phyloP scores from a whole-genome alignment of 2,797 vertebrate species.

The Enteromius argenteus region DNA sequence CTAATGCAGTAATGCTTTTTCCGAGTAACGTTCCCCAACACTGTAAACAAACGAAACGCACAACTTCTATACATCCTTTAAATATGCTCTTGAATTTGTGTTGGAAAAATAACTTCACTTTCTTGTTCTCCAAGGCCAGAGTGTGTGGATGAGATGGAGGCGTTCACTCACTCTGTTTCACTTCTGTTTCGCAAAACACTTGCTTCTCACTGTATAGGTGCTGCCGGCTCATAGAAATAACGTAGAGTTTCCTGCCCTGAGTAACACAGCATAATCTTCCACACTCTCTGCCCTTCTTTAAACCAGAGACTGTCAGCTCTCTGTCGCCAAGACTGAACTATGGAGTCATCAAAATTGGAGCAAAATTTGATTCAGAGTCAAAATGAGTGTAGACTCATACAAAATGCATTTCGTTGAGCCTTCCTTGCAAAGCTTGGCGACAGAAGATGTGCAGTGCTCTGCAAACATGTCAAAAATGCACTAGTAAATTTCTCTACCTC shows the following conservation, averaged over 20 bases:
- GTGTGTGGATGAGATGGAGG: constrained; percentile 38
- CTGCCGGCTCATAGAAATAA: constrained; percentile 19
- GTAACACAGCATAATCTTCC: constrained; percentile 47
- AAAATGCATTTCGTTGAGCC: constrained; percentile 8
- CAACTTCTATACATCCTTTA: not conserved
- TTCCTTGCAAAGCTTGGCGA: constrained; percentile 33
- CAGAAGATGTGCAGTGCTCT: constrained; percentile 4
- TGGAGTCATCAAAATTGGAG: not conserved
- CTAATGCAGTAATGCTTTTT: not conserved
- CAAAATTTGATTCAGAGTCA: not conserved
- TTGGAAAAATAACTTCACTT: constrained; percentile 30
- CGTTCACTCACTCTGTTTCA: constrained; percentile 31
- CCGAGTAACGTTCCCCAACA: constrained; percentile 4
- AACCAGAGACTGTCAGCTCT: not conserved
- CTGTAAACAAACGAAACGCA: not conserved
- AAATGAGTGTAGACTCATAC: not conserved
- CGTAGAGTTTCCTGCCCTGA: constrained; percentile 12
- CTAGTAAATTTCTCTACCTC: not conserved
- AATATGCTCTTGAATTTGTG: constrained; percentile 67
- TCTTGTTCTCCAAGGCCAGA: constrained; percentile 34
- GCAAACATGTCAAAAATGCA: not conserved
- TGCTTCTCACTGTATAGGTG: constrained; percentile 36
- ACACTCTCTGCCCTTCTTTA: constrained; percentile 61
- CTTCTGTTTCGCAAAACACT: constrained; percentile 21
- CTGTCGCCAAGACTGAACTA: constrained; percentile 23